phyloP scores from a whole-genome alignment of 2,113 vertebrate species.

The Pogona vitticeps region DNA sequence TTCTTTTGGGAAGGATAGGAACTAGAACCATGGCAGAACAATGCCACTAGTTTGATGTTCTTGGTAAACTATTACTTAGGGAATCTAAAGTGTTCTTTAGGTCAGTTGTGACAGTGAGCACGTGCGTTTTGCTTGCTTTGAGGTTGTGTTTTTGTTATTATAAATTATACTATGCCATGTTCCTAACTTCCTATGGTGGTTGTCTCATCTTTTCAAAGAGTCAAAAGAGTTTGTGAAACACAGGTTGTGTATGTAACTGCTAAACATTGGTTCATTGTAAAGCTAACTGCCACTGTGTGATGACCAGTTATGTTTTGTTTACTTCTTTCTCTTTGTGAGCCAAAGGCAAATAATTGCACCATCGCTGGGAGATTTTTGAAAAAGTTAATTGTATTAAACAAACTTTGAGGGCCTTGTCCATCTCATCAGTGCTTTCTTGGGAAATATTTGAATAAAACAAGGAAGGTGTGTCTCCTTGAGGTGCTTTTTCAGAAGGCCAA shows the following conservation, averaged over 20 bases:
- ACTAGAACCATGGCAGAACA: neutral
- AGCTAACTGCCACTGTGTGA: neutral
- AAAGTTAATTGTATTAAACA: constrained; percentile 2
- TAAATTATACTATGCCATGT: neutral
- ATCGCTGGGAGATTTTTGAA: neutral
- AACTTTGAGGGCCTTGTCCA: neutral
- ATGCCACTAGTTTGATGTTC: neutral
- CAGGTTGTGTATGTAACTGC: neutral
- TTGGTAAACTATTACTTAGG: neutral
- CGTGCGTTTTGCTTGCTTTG: neutral
- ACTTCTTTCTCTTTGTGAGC: neutral
- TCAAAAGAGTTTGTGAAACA: neutral
- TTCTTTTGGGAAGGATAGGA: neutral
- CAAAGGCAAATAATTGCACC: constrained; percentile 5
- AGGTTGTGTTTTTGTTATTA: neutral
- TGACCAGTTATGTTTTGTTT: neutral
- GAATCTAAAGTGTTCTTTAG: neutral
- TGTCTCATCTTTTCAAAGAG: neutral
- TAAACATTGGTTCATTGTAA: neutral
- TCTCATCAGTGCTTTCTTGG: neutral
- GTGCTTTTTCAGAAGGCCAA: neutral
- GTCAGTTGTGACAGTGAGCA: neutral
- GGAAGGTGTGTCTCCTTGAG: neutral
- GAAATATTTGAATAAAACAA: neutral
- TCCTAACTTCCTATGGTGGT: neutral